Base-by-base conservation (phyloP, 2,888 invertebrate genomes). In the Philhelius pedissequus region DNA sequence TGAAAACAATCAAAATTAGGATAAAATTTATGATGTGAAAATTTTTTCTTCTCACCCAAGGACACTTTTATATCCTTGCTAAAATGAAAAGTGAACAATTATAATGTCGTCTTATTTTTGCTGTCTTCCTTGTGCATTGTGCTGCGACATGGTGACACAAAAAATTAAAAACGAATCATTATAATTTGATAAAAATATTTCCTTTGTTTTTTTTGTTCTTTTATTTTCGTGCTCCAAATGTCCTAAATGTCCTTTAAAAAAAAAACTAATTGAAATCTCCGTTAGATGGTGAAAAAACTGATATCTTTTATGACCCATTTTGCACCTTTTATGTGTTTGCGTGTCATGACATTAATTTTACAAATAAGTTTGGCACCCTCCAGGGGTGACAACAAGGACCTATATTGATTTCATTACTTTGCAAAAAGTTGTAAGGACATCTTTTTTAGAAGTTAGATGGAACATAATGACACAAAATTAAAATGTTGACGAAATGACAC, bases 151-250 rank as follows among this genome's bases (percentile, higher is more conserved):
- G n/a, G 64, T 48, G 64, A 45, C 32, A 64, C 32, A 32, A 25
- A 75, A n/a, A 84, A 76, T 80, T 80, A 71, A 84, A 84, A 80
- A 83, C 45, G 71, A 84, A 84, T 84, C 76, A 80, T 76, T 60
- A 84, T 80, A 71, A 80, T 76, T 76, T 71, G 80, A 76, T 70
- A 62, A 64, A 22, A 48, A 48, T n/a, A 11, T 9, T 79, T 54
- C 60, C 48, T n/a, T n/a, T n/a, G n/a, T 58, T 22, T 45, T 45
- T 11, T 13, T 45, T n/a, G 9, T 15, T 11, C 35, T 25, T 52
- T 32, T 30, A 5, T 3, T 30, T 15, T 15, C 6, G 6, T 27
- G 7, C n/a, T 11, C 20, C 6, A 15, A 11, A 18, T 62, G 25
- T 18, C 27, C 43, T 43, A 22, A 20, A 50, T 66, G 62, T 78